Conservation (phyloP, 2,113 vertebrate genomes). For the Mungos mungo region DNA sequence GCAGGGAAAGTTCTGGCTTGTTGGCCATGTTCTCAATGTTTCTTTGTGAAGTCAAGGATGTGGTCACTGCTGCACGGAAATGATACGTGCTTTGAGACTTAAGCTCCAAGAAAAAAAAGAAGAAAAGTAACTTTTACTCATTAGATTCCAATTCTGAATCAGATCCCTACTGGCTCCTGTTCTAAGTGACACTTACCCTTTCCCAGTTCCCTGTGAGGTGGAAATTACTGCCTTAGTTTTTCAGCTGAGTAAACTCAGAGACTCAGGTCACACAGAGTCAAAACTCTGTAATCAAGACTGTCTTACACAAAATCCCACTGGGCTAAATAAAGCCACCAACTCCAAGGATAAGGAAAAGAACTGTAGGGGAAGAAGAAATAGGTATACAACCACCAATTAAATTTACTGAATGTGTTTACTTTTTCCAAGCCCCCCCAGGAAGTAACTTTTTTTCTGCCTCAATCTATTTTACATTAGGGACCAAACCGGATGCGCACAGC, state of each 20-base stretch:
- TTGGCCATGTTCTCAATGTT: background rate
- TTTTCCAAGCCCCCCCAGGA: background rate
- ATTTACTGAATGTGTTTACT: background rate
- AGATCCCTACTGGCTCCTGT: background rate
- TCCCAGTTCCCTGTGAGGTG: background rate
- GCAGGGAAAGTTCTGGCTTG: background rate
- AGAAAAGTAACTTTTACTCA: background rate
- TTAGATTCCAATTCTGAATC: background rate
- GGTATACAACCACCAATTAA: background rate
- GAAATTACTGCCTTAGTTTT: background rate
- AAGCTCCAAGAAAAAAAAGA: background rate
- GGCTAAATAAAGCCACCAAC: background rate
- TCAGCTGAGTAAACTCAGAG: background rate
- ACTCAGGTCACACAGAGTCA: background rate
- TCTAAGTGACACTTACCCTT: background rate
- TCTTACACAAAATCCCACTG: background rate
- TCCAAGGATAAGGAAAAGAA: background rate
- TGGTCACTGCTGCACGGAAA: background rate
- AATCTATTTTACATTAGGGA: background rate
- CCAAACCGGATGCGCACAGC: background rate
- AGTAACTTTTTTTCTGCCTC: background rate
- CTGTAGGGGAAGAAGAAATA: background rate
- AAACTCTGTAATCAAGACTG: background rate
- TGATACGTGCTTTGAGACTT: background rate
- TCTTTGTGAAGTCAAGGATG: background rate